Conservation (phyloP, 2,113 vertebrate species). For the Chaenogobius annularis region DNA sequence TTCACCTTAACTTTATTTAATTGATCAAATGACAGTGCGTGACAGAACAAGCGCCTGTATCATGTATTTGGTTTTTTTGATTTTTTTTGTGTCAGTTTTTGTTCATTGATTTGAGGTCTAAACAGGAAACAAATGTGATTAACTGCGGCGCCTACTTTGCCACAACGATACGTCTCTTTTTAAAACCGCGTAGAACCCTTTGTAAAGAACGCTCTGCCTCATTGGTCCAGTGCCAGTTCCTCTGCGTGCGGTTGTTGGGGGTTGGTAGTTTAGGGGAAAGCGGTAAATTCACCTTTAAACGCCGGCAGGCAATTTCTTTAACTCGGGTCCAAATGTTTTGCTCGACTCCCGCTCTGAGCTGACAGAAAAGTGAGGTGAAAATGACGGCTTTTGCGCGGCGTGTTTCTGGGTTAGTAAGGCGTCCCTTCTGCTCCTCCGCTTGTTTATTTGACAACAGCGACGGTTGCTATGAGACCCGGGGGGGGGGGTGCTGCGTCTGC, state of each 20-base stretch:
- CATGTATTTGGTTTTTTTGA: too few relatives aligned
- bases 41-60: too few relatives aligned
- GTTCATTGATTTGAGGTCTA: not conserved
- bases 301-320: not conserved
- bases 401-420: slow-evolving; percentile 24
- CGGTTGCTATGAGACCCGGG: slow-evolving; percentile 68
- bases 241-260: not conserved
- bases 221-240: not conserved
- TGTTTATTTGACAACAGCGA: slow-evolving; percentile 78
- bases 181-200: not conserved
- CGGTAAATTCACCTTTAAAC: not conserved
- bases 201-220: not conserved
- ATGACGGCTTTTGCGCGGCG: not conserved
- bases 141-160: too few relatives aligned
- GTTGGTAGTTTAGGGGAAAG: not conserved
- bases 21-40: too few relatives aligned
- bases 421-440: slow-evolving; percentile 31
- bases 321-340: not conserved
- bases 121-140: not conserved
- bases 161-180: too few relatives aligned
- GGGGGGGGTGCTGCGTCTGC: slow-evolving; percentile 2
- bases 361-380: slow-evolving; percentile 13
- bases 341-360: not conserved
- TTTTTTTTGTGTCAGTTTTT: too few relatives aligned
- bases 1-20: too few relatives aligned